These are phyloP conservation scores for Menidia menidia DNA, from an alignment of 2,797 vertebrate species.

Conservation along the genomic window DNA sequence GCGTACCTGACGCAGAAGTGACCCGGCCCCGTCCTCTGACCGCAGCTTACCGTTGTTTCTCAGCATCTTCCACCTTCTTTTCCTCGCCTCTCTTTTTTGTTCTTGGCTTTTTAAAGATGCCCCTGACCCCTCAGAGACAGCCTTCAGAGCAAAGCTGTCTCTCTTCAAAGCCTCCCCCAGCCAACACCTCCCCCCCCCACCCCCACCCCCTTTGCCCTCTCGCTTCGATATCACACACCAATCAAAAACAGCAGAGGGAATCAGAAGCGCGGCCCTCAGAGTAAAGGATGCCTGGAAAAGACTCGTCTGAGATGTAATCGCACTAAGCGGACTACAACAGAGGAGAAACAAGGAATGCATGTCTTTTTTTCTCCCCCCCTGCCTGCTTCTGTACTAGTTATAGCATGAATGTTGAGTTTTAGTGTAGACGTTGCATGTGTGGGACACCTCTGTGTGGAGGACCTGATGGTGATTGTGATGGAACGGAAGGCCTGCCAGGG, in stretches of 20 bases:
- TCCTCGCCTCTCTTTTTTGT: constrained; percentile 5
- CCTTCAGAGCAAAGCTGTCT: constrained; percentile 56
- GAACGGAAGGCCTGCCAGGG: constrained; percentile 53
- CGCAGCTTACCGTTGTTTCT: constrained; percentile 34
- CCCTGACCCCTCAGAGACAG: constrained; percentile 68
- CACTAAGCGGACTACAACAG: constrained; percentile 44
- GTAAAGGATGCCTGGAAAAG: constrained; percentile 47
- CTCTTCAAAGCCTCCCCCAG: constrained; percentile 70
- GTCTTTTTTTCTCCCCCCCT: constrained; percentile 45
- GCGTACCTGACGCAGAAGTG: constrained; percentile 97
- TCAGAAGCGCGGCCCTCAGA: constrained; percentile 46
- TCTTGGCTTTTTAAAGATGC: constrained; percentile 50
- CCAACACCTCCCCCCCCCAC: constrained; percentile 46
- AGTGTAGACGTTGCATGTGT: constrained; percentile 75
- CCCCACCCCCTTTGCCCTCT: constrained; percentile 43
- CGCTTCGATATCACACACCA: constrained; percentile 75
- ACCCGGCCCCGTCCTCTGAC: constrained; percentile 60
- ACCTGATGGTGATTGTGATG: constrained; percentile 22
- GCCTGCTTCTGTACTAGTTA: constrained; percentile 75
- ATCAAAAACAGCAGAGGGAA: constrained; percentile 70
- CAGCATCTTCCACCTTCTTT: constrained; percentile 20
- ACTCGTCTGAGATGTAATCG: constrained; percentile 60
- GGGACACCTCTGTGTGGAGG: constrained; percentile 41
- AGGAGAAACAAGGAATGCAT: constrained; percentile 52
- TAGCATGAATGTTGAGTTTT: constrained; percentile 78